Base-by-base conservation (phyloP, 2,888 invertebrate genomes). In the Parnassius apollo region DNA sequence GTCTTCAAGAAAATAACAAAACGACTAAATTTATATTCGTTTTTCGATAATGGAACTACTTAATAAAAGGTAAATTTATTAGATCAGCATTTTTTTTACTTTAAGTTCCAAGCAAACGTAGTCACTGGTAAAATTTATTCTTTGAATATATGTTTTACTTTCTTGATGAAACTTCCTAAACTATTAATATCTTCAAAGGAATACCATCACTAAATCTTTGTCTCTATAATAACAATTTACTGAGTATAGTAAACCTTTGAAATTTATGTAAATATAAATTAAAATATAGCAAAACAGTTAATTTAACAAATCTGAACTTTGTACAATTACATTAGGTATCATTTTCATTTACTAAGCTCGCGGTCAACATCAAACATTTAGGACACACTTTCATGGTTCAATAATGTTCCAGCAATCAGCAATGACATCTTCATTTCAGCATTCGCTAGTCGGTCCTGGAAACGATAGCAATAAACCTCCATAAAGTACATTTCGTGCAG, bases 401-500 rank as follows among this genome's bases (percentile, higher is more conserved):
- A 53, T 59, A 53, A 59, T 42, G 42, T 50, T 18, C 52, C 2
- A 46, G 53, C 53, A 45, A 52, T 35, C 35, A 42, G 3, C 10
- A 53, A 59, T 42, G 42, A 46, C 45, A 46, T 59, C 42, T 53
- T 52, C 46, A 46, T 10, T 8, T 3, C 3, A 46, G 42, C 53
- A 53, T 59, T 42, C 35, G 35, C 46, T 46, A 46, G 52, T 25
- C 53, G 46, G 45, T 10, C 52, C 45, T 52, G 50, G 46, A 53
- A 59, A 59, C 46, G 53, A 42, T 13, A 4, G n/a, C 35, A 46
- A 42, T 59, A 59, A 59, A 59, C 18, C 53, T 53, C 25, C 42
- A 18, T 13, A 45, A 46, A 2, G 22, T 25, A 53, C 10, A 42
- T 54, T 48, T 53, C 9, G 12, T 48, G 9, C n/a, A 48, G 46